Conservation (phyloP, 1,140 invertebrate species). For the Aphelinus certus region DNA sequence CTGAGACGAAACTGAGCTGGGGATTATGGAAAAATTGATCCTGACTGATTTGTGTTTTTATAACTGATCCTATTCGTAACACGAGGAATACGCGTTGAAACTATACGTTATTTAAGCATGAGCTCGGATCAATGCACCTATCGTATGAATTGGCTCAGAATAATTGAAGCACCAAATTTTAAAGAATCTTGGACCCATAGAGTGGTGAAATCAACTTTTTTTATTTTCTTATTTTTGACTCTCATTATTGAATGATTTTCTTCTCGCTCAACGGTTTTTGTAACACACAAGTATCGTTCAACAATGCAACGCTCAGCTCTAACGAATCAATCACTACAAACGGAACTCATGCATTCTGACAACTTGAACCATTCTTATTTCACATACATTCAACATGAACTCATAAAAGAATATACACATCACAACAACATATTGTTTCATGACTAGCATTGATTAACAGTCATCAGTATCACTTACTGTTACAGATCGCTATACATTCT, state of each 20-base stretch:
- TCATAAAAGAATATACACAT: constrained; percentile 54
- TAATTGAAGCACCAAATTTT: constrained; percentile 17
- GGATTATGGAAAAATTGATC: neutral
- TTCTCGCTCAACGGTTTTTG: neutral
- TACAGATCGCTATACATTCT: neutral
- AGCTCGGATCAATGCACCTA: neutral
- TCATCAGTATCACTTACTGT: neutral
- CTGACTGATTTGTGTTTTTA: neutral
- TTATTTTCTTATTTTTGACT: neutral
- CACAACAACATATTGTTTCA: constrained; percentile 33
- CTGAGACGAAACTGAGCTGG: neutral
- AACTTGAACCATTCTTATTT: neutral
- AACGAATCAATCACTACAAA: neutral
- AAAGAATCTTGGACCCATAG: constrained; percentile 25
- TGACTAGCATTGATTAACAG: constrained; percentile 27
- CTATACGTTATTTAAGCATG: neutral
- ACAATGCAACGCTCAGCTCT: neutral
- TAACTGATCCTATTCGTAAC: neutral
- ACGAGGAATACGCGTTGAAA: neutral
- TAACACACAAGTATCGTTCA: neutral
- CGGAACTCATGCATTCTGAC: neutral
- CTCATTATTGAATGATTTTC: neutral
- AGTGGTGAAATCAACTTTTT: constrained; percentile 11
- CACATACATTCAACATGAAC: constrained; percentile 46
- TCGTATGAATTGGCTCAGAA: neutral